Evolutionary conservation across 2,113 vertebrate genomes (phyloP).

Genomic region (Petroica traversi): DNA sequence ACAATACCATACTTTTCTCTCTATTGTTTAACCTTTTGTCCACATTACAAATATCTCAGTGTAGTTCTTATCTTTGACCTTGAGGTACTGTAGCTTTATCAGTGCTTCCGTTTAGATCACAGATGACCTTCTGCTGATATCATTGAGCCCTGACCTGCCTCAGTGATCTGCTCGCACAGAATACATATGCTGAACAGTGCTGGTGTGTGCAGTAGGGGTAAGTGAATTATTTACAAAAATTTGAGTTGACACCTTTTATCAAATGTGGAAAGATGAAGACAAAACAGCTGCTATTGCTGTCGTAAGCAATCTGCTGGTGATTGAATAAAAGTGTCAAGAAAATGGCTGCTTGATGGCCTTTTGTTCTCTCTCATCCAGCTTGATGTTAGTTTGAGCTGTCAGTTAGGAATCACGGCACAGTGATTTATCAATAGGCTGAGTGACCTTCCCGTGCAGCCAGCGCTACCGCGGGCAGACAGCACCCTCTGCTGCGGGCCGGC

Average conservation of each 20-base stretch:
- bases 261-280: constrained; percentile 99
- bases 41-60: constrained; percentile 84
- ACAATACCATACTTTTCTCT: constrained; percentile 77
- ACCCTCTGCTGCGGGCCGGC: constrained; percentile 73
- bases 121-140: constrained; percentile 96
- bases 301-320: constrained; percentile 99
- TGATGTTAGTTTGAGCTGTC: constrained; percentile 99
- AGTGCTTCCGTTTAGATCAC: constrained; percentile 82
- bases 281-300: constrained; percentile 99
- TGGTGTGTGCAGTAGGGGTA: constrained; percentile 93
- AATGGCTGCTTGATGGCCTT: constrained; percentile 99
- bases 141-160: constrained; percentile 96
- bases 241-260: constrained; percentile 99
- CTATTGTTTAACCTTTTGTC: constrained; percentile 87
- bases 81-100: constrained; percentile 88
- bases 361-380: constrained; percentile 99
- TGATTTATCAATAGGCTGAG: constrained; percentile 99
- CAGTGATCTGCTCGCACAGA: constrained; percentile 89
- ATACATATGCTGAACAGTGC: constrained; percentile 94
- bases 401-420: constrained; percentile 99
- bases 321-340: constrained; percentile 99
- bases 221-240: constrained; percentile 99
- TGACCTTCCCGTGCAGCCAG: constrained; percentile 90
- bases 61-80: constrained; percentile 95
- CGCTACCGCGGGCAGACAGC: constrained; percentile 78